Percentiles rank a stretch among this genome's conserved stretches.
phyloP scores from a whole-genome alignment of 2,113 vertebrate species.

The Melanerpes aurifrons region DNA sequence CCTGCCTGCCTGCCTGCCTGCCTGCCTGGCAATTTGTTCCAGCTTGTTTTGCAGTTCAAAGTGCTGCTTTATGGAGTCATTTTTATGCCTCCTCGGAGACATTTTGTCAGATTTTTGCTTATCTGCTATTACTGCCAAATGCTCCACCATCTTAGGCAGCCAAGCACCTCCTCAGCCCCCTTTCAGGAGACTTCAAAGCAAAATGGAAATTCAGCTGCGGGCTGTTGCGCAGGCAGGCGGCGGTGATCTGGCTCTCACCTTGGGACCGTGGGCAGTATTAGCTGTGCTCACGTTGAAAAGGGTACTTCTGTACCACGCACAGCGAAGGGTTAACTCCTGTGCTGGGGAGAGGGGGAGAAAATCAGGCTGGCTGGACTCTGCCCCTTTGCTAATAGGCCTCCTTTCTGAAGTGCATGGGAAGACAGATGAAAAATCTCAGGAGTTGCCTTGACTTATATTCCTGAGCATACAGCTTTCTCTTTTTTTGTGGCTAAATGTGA shows the following conservation, averaged over 20 bases:
- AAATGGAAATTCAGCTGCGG: background rate
- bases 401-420: background rate
- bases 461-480: constrained; percentile 23
- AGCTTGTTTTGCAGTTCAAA: constrained; percentile 10
- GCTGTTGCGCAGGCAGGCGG: background rate
- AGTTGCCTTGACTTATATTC: constrained; percentile 35
- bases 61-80: background rate
- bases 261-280: background rate
- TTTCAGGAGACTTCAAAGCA: background rate
- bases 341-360: background rate
- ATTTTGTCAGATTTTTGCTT: constrained; percentile 44
- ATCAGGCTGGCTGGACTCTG: background rate
- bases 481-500: constrained; percentile 37
- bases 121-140: constrained; percentile 23
- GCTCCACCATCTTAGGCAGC: constrained; percentile 1
- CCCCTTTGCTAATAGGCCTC: background rate
- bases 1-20: background rate
- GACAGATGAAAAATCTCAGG: constrained; percentile 3
- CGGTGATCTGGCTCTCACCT: constrained; percentile 12
- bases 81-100: background rate
- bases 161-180: constrained; percentile 17
- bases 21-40: background rate
- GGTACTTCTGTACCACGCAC: background rate
- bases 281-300: background rate
- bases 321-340: background rate